Percentiles rank a stretch among this genome's conserved stretches.
Conservation (phyloP, 2,888 invertebrate species). For the Dioctria rufipes region DNA sequence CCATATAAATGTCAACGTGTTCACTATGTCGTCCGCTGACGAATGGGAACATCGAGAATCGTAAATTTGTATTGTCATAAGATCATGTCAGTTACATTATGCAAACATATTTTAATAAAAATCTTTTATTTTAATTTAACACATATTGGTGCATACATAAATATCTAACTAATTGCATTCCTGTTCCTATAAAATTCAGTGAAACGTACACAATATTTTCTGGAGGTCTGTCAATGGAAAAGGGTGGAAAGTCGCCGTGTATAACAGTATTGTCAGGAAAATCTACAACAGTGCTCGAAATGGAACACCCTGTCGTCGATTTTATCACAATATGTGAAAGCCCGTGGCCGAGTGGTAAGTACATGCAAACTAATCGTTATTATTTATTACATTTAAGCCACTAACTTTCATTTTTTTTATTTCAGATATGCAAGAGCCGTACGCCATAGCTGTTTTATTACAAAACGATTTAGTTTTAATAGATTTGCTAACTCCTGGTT, state of each 20-base stretch:
- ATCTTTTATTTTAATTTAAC: too few relatives aligned
- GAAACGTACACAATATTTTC: conserved; percentile 97
- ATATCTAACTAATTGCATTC: conserved; percentile 9
- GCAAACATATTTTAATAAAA: too few relatives aligned
- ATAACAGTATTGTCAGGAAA: conserved; percentile 95
- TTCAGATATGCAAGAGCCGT: conserved; percentile 96
- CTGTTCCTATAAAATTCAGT: conserved; percentile 72
- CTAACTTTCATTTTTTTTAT: conserved; percentile 60
- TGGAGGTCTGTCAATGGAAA: conserved; percentile 94
- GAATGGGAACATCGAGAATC: too few relatives aligned
- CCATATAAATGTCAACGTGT: too few relatives aligned
- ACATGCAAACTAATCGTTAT: conserved; percentile 16
- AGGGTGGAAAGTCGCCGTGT: conserved; percentile 90
- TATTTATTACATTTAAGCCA: neutral
- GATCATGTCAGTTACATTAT: too few relatives aligned
- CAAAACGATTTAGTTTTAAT: conserved; percentile 98
- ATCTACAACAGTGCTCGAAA: conserved; percentile 97
- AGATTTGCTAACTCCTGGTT: conserved; percentile 94
- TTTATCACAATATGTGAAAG: conserved; percentile 97
- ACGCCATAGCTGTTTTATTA: conserved; percentile 96
- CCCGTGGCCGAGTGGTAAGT: conserved; percentile 90
- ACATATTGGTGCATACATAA: too few relatives aligned
- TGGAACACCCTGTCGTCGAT: conserved; percentile 98
- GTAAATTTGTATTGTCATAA: too few relatives aligned
- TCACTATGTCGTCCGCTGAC: too few relatives aligned